Percentiles rank a stretch among this genome's conserved stretches.
phyloP scores from a whole-genome alignment of 2,113 vertebrate species.

The Accipiter cooperii region DNA sequence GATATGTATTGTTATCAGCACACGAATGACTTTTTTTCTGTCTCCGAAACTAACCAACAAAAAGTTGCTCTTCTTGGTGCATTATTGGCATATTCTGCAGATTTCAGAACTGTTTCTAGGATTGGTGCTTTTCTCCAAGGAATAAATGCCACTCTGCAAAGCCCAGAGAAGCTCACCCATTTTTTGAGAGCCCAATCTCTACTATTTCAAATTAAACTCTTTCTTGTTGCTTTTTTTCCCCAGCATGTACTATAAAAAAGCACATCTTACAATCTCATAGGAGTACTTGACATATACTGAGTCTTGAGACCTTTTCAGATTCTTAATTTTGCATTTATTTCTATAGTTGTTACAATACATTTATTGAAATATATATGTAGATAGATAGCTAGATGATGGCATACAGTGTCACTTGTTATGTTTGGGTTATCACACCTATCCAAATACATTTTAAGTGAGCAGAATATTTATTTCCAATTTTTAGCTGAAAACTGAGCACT shows the following conservation, averaged over 20 bases:
- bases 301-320: not conserved
- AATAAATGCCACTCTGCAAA: not conserved
- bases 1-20: not conserved
- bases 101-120: not conserved
- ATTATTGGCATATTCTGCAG: not conserved
- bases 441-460: not conserved
- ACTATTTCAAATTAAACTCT: not conserved
- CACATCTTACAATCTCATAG: accelerated
- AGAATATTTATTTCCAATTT: not conserved
- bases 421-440: not conserved
- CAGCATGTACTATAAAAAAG: not conserved
- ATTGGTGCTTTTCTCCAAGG: not conserved
- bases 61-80: not conserved
- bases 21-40: not conserved
- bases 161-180: not conserved
- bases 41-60: not conserved
- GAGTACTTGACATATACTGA: not conserved
- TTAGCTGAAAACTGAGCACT: not conserved
- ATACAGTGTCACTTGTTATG: not conserved
- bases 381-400: not conserved
- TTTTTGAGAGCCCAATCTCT: not conserved
- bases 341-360: not conserved
- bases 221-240: not conserved
- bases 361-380: not conserved
- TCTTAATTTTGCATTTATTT: not conserved